Base-by-base conservation (phyloP, 1,140 invertebrate genomes). In the Bradysia coprophila region DNA sequence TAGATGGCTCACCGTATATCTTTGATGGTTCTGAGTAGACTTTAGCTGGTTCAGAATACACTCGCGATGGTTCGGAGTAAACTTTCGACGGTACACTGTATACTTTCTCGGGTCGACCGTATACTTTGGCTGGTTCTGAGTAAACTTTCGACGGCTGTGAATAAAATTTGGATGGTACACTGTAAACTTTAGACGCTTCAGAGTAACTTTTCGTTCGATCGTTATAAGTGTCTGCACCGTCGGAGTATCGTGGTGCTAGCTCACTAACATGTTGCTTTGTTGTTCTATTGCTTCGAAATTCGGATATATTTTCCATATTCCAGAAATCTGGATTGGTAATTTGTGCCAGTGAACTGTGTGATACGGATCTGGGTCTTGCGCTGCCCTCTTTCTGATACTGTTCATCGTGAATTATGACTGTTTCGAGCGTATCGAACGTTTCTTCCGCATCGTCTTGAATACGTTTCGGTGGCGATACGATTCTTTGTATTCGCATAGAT, bases 31-130 rank as follows among this genome's bases (percentile, higher is more conserved):
- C 54, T 5, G 54, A 62, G 44, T 68, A 68, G 4, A 66, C 55
- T 45, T 69, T 68, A 18, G 69, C 69, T 4, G 74, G 75, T 44
- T 71, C 65, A 10, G 51, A 46, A 36, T 66, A 68, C 21, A 62
- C 46, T 39, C 60, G 59, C 1, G 59, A 61, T 0, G 66, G 69
- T 46, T 75, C 69, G 3, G 69, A 66, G 45, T 80, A 81, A 2
- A 77, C 60, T 51, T 75, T 75, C 0, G 72, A 62, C 1, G 72
- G 72, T 51, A 73, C 69, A 5, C 69, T 65, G 40, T 76, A 76
- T n/a, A 75, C 55, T 51, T 75, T 74, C 2, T 72, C 65, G 4
- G 74, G 72, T 59, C 75, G 67, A 19, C 70, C 66, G 46, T 76
- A 76, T 34, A 77, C 58, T 52, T 77, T 74, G 1, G 73, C 63